These are phyloP conservation scores for Catamblyrhynchus diadema DNA, from an alignment of 2,797 vertebrate species.

Conservation along the genomic window DNA sequence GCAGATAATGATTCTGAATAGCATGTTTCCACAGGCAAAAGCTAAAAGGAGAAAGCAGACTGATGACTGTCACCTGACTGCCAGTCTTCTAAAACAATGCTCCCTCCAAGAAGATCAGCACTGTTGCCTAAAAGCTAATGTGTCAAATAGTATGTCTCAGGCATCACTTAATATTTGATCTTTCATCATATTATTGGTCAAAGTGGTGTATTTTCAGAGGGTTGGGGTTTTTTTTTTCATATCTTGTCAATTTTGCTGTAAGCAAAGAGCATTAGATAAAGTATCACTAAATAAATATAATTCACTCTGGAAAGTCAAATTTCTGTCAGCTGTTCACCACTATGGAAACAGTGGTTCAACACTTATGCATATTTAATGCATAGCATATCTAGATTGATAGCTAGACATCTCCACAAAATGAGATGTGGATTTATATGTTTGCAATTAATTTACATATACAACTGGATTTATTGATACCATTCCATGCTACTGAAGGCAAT, in stretches of 20 bases:
- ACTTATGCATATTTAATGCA: neutral
- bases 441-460: neutral
- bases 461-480: neutral
- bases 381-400: neutral
- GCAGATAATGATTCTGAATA: neutral
- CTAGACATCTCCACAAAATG: neutral
- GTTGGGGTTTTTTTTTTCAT: neutral
- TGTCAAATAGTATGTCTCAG: neutral
- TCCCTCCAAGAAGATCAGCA: neutral
- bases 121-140: neutral
- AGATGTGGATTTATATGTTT: neutral
- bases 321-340: neutral
- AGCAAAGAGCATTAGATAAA: neutral
- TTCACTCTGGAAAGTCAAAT: neutral
- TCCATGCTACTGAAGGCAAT: neutral
- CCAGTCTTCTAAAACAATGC: neutral
- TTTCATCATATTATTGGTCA: neutral
- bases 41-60: neutral
- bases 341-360: neutral
- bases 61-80: neutral
- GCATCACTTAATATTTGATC: neutral
- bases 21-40: neutral
- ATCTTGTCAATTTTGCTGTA: neutral
- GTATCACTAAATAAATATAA: neutral
- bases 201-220: neutral